Base-by-base conservation (phyloP, 1,140 invertebrate species). In the Eumeta japonica region DNA sequence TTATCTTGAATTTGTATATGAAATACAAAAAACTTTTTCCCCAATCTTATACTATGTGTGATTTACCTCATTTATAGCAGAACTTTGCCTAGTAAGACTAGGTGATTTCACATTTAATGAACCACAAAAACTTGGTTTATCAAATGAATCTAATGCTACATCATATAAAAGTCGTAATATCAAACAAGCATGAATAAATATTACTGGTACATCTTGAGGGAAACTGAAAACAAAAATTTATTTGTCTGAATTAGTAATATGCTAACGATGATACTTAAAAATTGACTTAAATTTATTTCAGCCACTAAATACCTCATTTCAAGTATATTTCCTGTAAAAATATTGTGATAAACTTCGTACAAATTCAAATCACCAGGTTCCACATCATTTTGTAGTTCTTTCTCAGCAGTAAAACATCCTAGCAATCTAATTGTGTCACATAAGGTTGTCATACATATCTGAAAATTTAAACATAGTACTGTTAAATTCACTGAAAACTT, bases 371-470 rank as follows among this genome's bases (percentile, higher is more conserved):
- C 63, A 37, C 76, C 72, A 40, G 78, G 43, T 32, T 81, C 79
- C 0, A 75, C 79, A 43, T 80, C 79, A 27, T 75, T 75, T 33
- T 56, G 57, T 16, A 77, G 38, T 40, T 76, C 66, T 3, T 42
- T 52, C 20, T 70, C 65, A 10, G 61, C 53, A 1, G 84, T 84
- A 64, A 97, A 97, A 75, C 94, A 97, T 24, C 95, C 94, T 15
- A 98, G 75, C 16, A 95, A 79, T 28, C 92, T 79, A 24, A 98
- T 76, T 2, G 94, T 94, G 61, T 97, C 91, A 62, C 92, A 93
- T 7, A 98, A 76, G 58, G 89, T 94, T 35, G 90, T 90, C 67
- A 89, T 88, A 59, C 94, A 94, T 37, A 96, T 90, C 85, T 88
- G 45, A 28, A 62, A 58, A 28, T 37, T n/a, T n/a, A n/a, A n/a